Base-by-base conservation (phyloP, 2,888 invertebrate species). In the Diloba caeruleocephala region DNA sequence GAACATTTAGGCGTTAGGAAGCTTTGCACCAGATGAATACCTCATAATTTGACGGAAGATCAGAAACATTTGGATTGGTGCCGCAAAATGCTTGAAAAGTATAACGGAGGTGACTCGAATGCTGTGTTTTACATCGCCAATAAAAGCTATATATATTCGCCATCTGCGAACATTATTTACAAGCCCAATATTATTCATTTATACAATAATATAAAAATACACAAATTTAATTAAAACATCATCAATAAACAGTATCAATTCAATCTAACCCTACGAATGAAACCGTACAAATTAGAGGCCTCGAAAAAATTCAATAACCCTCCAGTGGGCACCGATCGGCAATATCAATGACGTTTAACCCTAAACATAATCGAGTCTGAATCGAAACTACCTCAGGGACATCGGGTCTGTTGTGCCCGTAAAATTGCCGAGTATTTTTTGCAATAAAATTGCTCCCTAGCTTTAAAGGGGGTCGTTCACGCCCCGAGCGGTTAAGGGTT, bases 271-370 rank as follows among this genome's bases (percentile, higher is more conserved):
- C 84, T 71, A 52, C 59, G 26, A 67, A 84, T 83, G 79, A 82
- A 85, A 80, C 76, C 84, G 85, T 82, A 89, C 88, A 91, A 92
- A 92, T 92, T 92, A 90, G 85, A 88, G 84, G 71, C 74, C 65
- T 39, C 65, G 74, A 80, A 82, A 84, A 89, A 87, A 89, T 86
- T 87, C 82, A 87, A 90, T 90, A 87, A 87, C 88, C 87, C 90
- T 86, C 89, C 79, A 82, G 85, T 80, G 87, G 83, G 79, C 79
- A 77, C 81, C 87, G 85, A 88, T 87, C 87, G 88, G 87, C 86
- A 87, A 91, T 93, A 93, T 92, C 92, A 92, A 91, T 92, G 92
- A 89, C 89, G 85, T 89, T 92, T 93, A 92, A 93, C 93, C 93
- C 92, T 92, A 90, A 90, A 91, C 89, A 89, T 92, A 92, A 93